phyloP scores from a whole-genome alignment of 2,113 vertebrate genomes.

The Athene noctua region DNA sequence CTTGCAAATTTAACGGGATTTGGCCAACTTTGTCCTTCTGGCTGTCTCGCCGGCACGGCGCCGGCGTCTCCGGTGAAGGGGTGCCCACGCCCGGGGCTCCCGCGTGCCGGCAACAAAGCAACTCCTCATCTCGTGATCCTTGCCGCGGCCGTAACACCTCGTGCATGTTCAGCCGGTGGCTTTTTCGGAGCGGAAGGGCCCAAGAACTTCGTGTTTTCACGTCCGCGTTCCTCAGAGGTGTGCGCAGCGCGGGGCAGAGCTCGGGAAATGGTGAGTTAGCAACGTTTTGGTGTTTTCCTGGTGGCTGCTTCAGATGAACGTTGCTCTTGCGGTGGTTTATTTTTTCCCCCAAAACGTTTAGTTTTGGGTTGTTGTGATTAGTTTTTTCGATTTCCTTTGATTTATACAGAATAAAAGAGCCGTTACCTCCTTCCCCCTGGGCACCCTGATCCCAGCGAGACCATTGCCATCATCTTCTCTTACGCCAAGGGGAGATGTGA shows the following conservation, averaged over 20 bases:
- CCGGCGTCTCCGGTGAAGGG: neutral
- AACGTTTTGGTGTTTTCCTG: neutral
- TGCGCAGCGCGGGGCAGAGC: neutral
- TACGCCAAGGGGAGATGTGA: neutral
- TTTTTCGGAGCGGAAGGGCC: neutral
- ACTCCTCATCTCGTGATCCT: neutral
- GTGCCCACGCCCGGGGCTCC: neutral
- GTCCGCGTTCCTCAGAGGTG: neutral
- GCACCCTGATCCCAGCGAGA: too few relatives aligned
- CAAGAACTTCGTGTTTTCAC: neutral
- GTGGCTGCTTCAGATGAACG: neutral
- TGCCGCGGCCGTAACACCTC: neutral
- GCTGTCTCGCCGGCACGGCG: neutral
- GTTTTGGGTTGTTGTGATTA: neutral
- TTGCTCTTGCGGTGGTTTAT: too few relatives aligned
- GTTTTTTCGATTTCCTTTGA: neutral
- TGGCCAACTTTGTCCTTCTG: neutral
- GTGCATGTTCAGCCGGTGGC: neutral
- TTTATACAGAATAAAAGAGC: neutral
- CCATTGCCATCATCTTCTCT: neutral
- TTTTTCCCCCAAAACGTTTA: rapidly evolving
- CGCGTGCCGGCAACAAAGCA: neutral
- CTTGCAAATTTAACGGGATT: neutral
- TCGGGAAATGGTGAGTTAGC: neutral
- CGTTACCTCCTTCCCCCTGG: neutral